Conservation (phyloP, 2,888 invertebrate genomes). For the Epicampocera succincta region DNA sequence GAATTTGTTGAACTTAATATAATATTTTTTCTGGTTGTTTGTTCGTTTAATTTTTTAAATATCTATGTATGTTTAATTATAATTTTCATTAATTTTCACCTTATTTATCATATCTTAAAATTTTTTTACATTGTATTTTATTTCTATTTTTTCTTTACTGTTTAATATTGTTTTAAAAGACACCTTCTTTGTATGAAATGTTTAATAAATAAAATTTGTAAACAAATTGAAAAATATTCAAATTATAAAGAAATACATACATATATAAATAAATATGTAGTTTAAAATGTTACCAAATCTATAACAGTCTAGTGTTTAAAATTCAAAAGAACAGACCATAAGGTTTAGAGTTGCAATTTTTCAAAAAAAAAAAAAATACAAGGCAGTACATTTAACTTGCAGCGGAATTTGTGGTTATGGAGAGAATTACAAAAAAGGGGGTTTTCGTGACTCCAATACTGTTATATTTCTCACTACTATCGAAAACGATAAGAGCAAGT, state of each 20-base stretch:
- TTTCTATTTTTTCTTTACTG: constrained; percentile 57
- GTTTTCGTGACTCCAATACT: too few relatives aligned
- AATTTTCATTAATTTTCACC: constrained; percentile 44
- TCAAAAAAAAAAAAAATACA: too few relatives aligned
- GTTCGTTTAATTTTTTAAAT: constrained; percentile 61
- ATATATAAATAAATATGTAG: neutral
- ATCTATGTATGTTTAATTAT: constrained; percentile 57
- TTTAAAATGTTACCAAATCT: too few relatives aligned
- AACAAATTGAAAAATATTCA: constrained; percentile 4
- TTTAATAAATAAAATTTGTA: neutral
- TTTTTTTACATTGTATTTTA: constrained; percentile 63
- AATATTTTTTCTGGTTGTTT: constrained; percentile 68
- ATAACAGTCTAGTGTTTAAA: too few relatives aligned
- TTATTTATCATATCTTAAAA: constrained; percentile 55
- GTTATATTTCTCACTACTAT: too few relatives aligned
- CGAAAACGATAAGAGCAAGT: too few relatives aligned
- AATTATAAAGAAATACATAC: too few relatives aligned
- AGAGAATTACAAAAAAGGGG: too few relatives aligned
- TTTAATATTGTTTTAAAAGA: constrained; percentile 63
- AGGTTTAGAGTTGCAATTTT: too few relatives aligned
- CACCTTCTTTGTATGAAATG: constrained; percentile 43
- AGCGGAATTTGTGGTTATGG: too few relatives aligned
- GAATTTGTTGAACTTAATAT: constrained; percentile 67
- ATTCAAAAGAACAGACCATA: too few relatives aligned
- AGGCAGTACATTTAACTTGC: too few relatives aligned